Conservation (phyloP, 2,797 vertebrate genomes). For the Rhincodon typus region DNA sequence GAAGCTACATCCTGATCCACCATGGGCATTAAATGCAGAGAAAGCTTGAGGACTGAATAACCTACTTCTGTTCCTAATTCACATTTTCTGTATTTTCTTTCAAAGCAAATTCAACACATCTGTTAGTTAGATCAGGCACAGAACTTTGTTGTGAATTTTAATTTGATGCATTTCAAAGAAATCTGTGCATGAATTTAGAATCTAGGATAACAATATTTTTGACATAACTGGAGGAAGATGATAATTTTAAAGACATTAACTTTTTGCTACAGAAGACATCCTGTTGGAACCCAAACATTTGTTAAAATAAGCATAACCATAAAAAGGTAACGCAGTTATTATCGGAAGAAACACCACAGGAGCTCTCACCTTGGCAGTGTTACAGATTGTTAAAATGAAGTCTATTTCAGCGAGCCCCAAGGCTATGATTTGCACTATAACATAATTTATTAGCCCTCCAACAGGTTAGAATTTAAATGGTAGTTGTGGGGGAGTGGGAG, state of each 20-base stretch:
- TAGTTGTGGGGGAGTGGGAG: too few species aligned
- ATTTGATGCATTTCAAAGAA: neutral
- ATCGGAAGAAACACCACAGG: neutral
- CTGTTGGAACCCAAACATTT: neutral
- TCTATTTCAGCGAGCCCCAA: neutral
- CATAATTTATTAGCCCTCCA: neutral
- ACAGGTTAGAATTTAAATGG: neutral
- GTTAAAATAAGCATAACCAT: neutral
- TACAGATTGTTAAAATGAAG: neutral
- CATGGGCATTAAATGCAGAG: too few species aligned
- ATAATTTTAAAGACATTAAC: neutral
- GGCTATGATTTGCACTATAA: neutral
- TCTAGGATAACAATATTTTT: neutral
- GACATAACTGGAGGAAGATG: neutral
- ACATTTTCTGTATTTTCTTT: neutral
- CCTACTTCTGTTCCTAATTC: too few species aligned
- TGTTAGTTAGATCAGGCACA: neutral
- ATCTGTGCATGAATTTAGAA: neutral
- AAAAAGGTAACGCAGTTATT: neutral
- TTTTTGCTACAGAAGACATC: neutral
- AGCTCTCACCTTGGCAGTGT: neutral
- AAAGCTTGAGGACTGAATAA: too few species aligned
- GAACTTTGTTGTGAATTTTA: neutral
- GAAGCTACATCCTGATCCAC: too few species aligned
- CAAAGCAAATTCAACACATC: neutral